Evolutionary conservation across 2,888 invertebrate genomes (phyloP).

Genomic region (Abrostola triplasia): DNA sequence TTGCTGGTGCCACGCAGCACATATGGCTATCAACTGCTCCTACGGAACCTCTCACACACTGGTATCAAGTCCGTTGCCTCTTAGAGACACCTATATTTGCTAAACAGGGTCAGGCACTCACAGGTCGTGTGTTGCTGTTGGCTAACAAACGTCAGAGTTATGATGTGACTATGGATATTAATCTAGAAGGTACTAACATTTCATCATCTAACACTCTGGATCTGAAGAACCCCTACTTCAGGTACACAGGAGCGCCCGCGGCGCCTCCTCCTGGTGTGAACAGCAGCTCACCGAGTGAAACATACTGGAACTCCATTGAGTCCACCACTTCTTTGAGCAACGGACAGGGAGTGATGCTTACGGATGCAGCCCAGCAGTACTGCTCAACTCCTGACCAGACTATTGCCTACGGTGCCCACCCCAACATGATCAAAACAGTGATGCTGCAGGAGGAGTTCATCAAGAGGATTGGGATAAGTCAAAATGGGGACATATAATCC

Average conservation of each 20-base stretch:
- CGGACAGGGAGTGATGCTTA: conserved; percentile 81
- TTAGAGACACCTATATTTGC: conserved; percentile 97
- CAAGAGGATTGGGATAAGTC: conserved; percentile 86
- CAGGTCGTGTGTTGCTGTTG: conserved; percentile 95
- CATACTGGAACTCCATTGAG: conserved; percentile 96
- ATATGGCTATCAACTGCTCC: conserved; percentile 99
- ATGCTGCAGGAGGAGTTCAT: conserved; percentile 87
- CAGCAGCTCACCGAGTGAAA: conserved; percentile 97
- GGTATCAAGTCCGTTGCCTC: conserved; percentile 99
- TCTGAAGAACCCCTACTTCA: conserved; percentile 99
- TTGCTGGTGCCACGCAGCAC: conserved; percentile 95
- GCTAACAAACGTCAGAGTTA: conserved; percentile 99
- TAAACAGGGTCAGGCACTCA: conserved; percentile 96
- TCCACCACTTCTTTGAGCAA: conserved; percentile 89
- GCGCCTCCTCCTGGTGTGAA: conserved; percentile 97
- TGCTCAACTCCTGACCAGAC: conserved; percentile 79
- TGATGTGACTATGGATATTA: conserved; percentile 98
- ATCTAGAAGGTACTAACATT: conserved; percentile 95
- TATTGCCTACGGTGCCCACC: conserved; percentile 79
- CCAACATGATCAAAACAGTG: conserved; percentile 85
- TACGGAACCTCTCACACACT: conserved; percentile 99
- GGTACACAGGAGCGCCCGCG: conserved; percentile 97
- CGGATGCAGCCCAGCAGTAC: conserved; percentile 81
- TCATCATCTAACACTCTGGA: conserved; percentile 97
- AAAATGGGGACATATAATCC: conserved; percentile 88